Evolutionary conservation across 2,797 vertebrate genomes (phyloP), one percentile per base, ranked within the genome.

Genomic region (Lateolabrax maculatus): DNA sequence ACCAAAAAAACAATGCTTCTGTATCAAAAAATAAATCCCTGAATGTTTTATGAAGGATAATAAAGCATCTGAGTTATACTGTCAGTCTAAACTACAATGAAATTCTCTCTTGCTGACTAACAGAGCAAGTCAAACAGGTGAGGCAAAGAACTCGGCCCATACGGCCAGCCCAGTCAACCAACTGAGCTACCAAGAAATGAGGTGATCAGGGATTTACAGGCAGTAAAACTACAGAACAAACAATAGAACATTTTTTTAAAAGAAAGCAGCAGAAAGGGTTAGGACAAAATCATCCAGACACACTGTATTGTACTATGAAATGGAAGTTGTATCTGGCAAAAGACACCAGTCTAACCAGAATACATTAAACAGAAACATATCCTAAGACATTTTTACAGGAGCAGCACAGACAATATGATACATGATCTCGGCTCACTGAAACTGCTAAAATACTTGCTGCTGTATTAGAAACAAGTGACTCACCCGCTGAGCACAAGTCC

Each of bases 91-190:
- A 77, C n/a, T 44, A 89, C 87, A 90, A 87, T 77, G 76, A 86
- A 76, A 79, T 79, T 48, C 27, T 91, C 79, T 57, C 69, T 27
- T 43, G 76, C 79, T 90, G 88, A 95, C 89, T 93, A 90, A 95
- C 85, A 89, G 77, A 95, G 84, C 94, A 88, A 93, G 94, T 95
- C 71, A 84, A 92, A 95, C 94, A 92, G 93, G 94, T 95, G 94
- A 94, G 91, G 87, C 91, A 89, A 63, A 90, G 65, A 82, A 78
- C 74, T 72, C 63, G 58, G 73, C 81, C 76, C 71, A 80, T 77
- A 25, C 55, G 37, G 49, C 73, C 21, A 61, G 34, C 46, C 23
- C 4, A 41, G 49, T 51, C 44, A 71, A 66, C 18, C 60, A 49
- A 60, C 37, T 71, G 44, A 69, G 57, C 56, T 36, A 67, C 61